Conservation (phyloP, 2,113 vertebrate species). For the Petromus typicus region DNA sequence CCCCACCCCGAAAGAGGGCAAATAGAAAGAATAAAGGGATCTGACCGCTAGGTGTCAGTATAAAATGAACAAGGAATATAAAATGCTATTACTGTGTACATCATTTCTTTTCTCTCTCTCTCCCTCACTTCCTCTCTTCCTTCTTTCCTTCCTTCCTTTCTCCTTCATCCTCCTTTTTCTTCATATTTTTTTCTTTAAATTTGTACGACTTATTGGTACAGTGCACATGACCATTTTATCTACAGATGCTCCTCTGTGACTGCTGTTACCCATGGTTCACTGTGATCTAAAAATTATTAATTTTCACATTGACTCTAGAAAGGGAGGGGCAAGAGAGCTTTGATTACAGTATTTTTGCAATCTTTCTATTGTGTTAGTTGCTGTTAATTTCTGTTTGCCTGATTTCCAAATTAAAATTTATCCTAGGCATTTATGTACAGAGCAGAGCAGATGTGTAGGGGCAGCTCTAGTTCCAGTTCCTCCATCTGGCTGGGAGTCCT, state of each 20-base stretch:
- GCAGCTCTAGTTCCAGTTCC: too few species aligned
- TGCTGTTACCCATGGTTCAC: neutral
- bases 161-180: too few species aligned
- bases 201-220: too few species aligned
- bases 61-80: neutral
- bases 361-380: neutral
- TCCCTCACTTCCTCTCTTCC: too few species aligned
- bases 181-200: too few species aligned
- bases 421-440: too few species aligned
- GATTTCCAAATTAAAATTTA: too few species aligned
- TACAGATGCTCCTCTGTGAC: neutral
- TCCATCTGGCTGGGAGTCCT: too few species aligned
- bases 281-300: neutral
- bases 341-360: neutral
- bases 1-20: neutral
- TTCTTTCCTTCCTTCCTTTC: too few species aligned
- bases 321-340: neutral
- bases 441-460: too few species aligned
- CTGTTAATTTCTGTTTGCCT: neutral
- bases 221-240: too few species aligned
- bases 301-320: neutral
- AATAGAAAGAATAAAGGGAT: neutral
- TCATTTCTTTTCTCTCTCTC: too few species aligned
- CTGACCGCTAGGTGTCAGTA: neutral
- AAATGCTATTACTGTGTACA: accelerated